These are phyloP conservation scores for Bolinopsis microptera DNA, from an alignment of 37 sponge, comb jelly and placozoan species.

Conservation along the genomic window DNA sequence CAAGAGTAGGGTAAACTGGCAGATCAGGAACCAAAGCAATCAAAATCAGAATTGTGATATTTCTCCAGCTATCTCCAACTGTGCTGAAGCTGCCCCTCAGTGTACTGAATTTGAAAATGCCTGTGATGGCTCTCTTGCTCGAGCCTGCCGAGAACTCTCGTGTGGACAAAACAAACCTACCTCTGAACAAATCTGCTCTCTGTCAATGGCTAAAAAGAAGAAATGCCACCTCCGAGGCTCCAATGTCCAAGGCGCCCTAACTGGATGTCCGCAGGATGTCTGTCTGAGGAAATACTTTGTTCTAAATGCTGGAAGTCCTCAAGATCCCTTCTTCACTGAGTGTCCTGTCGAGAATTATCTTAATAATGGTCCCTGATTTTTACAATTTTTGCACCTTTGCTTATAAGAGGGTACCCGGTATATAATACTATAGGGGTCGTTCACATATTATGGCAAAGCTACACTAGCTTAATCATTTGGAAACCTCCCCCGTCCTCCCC, in stretches of 20 bases:
- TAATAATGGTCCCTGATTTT: too few relatives aligned
- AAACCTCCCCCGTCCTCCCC: too few relatives aligned
- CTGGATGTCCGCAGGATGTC: background rate
- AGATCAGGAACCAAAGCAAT: background rate
- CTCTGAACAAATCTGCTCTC: slow-evolving; percentile 24
- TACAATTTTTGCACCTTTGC: too few relatives aligned
- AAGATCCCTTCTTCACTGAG: slow-evolving; percentile 10
- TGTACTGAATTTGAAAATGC: background rate
- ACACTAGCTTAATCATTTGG: too few relatives aligned
- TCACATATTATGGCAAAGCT: too few relatives aligned
- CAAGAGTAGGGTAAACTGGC: slow-evolving; percentile 1
- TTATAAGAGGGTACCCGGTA: too few relatives aligned
- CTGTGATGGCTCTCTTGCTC: background rate
- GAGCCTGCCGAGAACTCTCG: background rate
- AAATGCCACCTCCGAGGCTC: background rate
- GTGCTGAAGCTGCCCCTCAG: background rate
- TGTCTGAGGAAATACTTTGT: slow-evolving; percentile 52
- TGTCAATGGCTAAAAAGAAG: background rate
- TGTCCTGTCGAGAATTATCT: background rate
- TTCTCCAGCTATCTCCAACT: background rate
- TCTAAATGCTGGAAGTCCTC: background rate
- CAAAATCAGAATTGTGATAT: background rate
- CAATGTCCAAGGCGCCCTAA: too few relatives aligned
- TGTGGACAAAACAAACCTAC: background rate
- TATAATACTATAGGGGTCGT: too few relatives aligned